A percentile compares a stretch with the other conserved stretches of the same genome.
Evolutionary conservation across 2,113 vertebrate species (phyloP).

Genomic region (Sander vitreus): DNA sequence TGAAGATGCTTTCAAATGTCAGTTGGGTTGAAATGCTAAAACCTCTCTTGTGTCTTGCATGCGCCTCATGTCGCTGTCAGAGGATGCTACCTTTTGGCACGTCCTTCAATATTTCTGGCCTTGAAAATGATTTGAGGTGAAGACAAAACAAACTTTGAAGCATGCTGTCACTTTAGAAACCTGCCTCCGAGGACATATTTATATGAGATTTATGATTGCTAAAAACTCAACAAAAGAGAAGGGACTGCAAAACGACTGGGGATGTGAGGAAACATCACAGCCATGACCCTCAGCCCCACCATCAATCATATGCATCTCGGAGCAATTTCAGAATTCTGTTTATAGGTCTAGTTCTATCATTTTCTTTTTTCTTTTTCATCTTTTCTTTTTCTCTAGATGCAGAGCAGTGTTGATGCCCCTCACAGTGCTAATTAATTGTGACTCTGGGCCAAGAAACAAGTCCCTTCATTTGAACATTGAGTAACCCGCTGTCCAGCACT

Average conservation of each 20-base stretch:
- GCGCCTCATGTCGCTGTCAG: background rate
- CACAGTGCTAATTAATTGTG: conserved; percentile 77
- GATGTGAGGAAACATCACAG: conserved; percentile 19
- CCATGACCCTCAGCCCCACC: conserved; percentile 17
- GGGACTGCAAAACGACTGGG: background rate
- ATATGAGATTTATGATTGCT: background rate
- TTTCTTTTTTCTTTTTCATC: conserved; percentile 37
- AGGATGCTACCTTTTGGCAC: conserved; percentile 8
- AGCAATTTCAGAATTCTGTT: conserved; percentile 43
- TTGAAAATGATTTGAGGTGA: conserved; percentile 27
- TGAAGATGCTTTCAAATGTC: background rate
- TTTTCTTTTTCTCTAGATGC: conserved; percentile 25
- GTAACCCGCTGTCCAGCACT: conserved; percentile 62
- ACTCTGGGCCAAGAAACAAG: conserved; percentile 75
- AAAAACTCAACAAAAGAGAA: conserved; percentile 17
- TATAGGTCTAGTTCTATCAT: conserved; percentile 19
- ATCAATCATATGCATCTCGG: conserved; percentile 16
- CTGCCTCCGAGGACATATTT: conserved; percentile 8
- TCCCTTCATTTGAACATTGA: conserved; percentile 65
- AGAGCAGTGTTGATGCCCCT: conserved; percentile 45
- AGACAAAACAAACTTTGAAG: conserved; percentile 28
- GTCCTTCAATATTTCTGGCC: conserved; percentile 11
- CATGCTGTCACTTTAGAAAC: conserved; percentile 1
- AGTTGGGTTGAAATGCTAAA: conserved; percentile 4
- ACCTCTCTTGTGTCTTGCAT: background rate